These are phyloP conservation scores for Pardosa pseudoannulata DNA, from an alignment of 2,888 invertebrate genomes.

Conservation along the genomic window DNA sequence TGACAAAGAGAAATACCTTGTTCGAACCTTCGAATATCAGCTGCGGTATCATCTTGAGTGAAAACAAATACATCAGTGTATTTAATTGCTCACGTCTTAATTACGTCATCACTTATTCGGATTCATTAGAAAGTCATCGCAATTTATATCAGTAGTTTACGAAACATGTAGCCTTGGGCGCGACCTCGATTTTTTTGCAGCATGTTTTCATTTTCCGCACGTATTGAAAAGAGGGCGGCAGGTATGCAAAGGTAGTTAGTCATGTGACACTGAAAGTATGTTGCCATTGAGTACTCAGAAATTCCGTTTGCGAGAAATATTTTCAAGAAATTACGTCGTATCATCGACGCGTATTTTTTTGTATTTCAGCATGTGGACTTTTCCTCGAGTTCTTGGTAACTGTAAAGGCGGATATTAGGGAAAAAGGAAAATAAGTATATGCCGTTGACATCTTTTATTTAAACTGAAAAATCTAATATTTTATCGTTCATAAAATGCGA, in stretches of 20 bases:
- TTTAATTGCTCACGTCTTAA: not conserved
- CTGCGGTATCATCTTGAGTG: too few relatives aligned
- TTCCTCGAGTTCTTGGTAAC: too few relatives aligned
- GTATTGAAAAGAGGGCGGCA: conserved; percentile 18
- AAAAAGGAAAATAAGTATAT: too few relatives aligned
- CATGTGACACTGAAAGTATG: conserved; percentile 10
- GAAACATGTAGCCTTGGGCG: not conserved
- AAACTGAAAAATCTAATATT: too few relatives aligned
- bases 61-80: not conserved
- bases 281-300: not conserved
- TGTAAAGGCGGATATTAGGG: too few relatives aligned
- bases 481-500: too few relatives aligned
- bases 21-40: not conserved
- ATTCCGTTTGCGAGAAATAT: too few relatives aligned
- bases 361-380: too few relatives aligned
- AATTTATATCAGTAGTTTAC: not conserved
- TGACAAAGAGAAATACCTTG: not conserved
- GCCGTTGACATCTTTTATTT: too few relatives aligned
- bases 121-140: not conserved
- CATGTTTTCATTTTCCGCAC: conserved; percentile 7
- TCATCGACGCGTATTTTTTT: too few relatives aligned
- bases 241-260: conserved; percentile 23
- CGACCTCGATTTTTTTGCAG: conserved; percentile 10
- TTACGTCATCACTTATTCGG: not conserved
- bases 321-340: too few relatives aligned